Base-by-base conservation (phyloP, 1,140 invertebrate species). In the Asobara japonica region DNA sequence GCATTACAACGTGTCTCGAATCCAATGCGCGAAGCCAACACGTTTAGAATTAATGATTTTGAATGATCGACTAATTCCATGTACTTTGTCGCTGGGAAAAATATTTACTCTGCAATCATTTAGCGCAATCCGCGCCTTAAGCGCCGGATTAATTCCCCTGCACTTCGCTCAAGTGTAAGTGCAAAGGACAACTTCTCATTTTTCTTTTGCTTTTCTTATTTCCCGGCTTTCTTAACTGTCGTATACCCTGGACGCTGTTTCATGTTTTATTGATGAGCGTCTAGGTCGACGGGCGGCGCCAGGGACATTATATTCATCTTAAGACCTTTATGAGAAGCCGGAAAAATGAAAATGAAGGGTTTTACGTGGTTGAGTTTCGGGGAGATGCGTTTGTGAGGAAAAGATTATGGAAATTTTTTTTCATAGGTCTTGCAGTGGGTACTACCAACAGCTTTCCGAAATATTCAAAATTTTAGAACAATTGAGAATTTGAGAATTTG, bases 261-360 rank as follows among this genome's bases (percentile, higher is more conserved):
- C 29, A 62, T 62, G 60, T 62, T 62, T 62, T 62, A 62, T 62
- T 62, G 60, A 62, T 62, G 60, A 62, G 60, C 60, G 60, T 62
- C 60, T 62, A 62, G 60, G 29, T 30, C 29, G 25, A 13, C 60
- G 51, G 22, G 18, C 27, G 60, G 60, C 60, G 60, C 60, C 60
- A n/a, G 4, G 27, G 60, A 30, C 27, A 62, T 16, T 30, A 62
- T 29, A 16, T 29, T 62, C 41, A 45, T 11, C 41, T 38, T 20
- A 13, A 62, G n/a, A 62, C 29, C 27, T 62, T 56, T 62, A 30
- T 31, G 13, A 56, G 51, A 22, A 18, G 18, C 18, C 22, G 51
- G 51, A 56, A 45, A 45, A 45, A 27, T 56, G 22, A 56, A 25
- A 56, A 56, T 56, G 41, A 45, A 45, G 41, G 41, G 41, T 45